These are phyloP conservation scores for Andrena cerasifolii DNA, from an alignment of 1,140 invertebrate genomes.

Conservation along the genomic window DNA sequence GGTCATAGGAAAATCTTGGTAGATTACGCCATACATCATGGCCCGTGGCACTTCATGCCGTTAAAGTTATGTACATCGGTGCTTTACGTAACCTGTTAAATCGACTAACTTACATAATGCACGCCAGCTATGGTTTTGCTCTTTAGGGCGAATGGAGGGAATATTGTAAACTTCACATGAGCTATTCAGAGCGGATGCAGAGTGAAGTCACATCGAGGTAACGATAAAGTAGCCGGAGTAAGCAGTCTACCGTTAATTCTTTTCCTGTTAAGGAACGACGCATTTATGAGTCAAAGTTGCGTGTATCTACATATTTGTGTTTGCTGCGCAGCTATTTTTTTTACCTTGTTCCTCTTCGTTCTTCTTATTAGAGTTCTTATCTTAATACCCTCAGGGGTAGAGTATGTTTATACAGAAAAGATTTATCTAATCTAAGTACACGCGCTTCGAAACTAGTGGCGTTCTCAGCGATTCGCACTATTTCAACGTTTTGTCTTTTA, in stretches of 20 bases:
- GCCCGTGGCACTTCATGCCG: neutral
- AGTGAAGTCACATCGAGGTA: no score
- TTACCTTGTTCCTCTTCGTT: no score
- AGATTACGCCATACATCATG: neutral
- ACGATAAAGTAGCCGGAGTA: neutral
- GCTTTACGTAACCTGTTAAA: conserved; percentile 40
- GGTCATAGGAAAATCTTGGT: neutral
- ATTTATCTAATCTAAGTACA: no score
- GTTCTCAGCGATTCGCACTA: no score
- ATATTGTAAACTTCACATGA: neutral
- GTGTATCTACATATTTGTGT: neutral
- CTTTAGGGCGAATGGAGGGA: neutral
- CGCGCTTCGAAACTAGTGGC: no score
- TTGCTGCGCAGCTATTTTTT: neutral
- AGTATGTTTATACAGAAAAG: no score
- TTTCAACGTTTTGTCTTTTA: no score
- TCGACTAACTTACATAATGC: conserved; percentile 32
- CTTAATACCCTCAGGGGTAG: no score
- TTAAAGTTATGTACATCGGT: conserved; percentile 14
- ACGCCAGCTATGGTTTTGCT: conserved; percentile 2
- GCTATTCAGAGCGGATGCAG: no score
- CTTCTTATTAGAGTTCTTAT: no score
- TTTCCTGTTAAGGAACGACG: neutral
- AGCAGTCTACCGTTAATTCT: neutral
- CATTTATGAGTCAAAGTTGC: neutral